Conservation (phyloP, 2,797 vertebrate species). For the Crenichthys baileyi region DNA sequence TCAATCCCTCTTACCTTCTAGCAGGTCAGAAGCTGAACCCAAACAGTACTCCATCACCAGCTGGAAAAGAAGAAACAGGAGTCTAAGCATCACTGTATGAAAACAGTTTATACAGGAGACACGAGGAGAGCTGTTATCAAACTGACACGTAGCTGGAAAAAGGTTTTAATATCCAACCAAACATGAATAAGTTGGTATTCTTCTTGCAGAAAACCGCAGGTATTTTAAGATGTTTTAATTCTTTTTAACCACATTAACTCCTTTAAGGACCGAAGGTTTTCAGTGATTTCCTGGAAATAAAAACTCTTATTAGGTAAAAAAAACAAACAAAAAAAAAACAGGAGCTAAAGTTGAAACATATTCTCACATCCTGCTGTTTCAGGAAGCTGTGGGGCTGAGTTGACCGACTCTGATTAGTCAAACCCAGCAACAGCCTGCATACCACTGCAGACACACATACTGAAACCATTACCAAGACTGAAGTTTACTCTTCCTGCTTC, state of each 20-base stretch:
- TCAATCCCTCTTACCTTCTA: slow-evolving; percentile 86
- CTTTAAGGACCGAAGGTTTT: background rate
- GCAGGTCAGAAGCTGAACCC: slow-evolving; percentile 92
- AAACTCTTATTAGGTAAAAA: background rate
- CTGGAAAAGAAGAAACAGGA: slow-evolving; percentile 63
- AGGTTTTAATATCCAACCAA: background rate
- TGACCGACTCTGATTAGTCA: background rate
- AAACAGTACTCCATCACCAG: slow-evolving; percentile 97
- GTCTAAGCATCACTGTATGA: background rate
- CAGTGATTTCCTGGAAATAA: slow-evolving; percentile 2
- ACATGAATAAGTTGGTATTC: background rate
- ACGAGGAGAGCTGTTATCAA: background rate
- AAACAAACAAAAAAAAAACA: slow-evolving; percentile 16
- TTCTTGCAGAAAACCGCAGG: background rate
- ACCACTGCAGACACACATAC: background rate
- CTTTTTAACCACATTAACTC: background rate
- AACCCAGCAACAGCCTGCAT: background rate
- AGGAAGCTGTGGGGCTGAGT: background rate
- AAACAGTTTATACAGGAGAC: background rate
- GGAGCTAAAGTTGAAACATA: background rate
- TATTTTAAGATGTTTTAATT: background rate
- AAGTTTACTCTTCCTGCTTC: background rate
- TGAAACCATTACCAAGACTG: background rate
- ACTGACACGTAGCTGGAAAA: no score
- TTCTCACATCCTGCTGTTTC: slow-evolving; percentile 5